Base-by-base conservation (phyloP, 1,140 invertebrate species). In the Bombus terrestris region DNA sequence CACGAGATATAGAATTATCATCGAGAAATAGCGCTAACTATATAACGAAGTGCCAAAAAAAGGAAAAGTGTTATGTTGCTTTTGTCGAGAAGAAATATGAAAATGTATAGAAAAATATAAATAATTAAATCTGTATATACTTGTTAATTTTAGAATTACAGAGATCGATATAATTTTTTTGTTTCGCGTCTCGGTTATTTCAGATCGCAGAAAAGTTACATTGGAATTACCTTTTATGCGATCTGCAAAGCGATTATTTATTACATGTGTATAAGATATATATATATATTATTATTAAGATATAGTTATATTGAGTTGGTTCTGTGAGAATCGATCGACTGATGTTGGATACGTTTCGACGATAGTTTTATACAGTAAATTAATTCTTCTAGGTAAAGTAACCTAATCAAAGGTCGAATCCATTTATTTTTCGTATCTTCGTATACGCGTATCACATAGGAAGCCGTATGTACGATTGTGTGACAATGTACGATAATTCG, bases 401-500 rank as follows among this genome's bases (percentile, higher is more conserved):
- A 35, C 78, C n/a, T n/a, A 53, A 80, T 86, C 75, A 53, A 79
- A 78, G 64, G 10, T 4, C 43, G 39, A 43, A 32, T 18, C 75
- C 32, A 75, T 32, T 53, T 83, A 75, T 83, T 88, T 89, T 86
- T 89, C 68, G 57, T 86, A 89, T 81, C 35, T 39, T 62, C 35
- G 71, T n/a, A 32, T 47, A 25, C 18, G 6, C 10, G n/a, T 47
- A 66, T 53, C 32, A 32, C 10, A 12, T 62, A 32, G 57, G 41
- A 74, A 28, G 22, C 8, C 62, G 53, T 72, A 53, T 72, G 64
- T 85, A 81, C 84, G 72, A 84, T 78, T 69, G 87, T 86, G 77
- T 77, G 88, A 88, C 79, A 86, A 86, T 88, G 57, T 88, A 86
- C 64, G 72, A 87, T 64, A 62, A 62, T 76, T 68, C n/a, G 68